Evolutionary conservation across 2,797 vertebrate genomes (phyloP), one percentile per base, ranked within the genome.

Genomic region (Sebastes minor): DNA sequence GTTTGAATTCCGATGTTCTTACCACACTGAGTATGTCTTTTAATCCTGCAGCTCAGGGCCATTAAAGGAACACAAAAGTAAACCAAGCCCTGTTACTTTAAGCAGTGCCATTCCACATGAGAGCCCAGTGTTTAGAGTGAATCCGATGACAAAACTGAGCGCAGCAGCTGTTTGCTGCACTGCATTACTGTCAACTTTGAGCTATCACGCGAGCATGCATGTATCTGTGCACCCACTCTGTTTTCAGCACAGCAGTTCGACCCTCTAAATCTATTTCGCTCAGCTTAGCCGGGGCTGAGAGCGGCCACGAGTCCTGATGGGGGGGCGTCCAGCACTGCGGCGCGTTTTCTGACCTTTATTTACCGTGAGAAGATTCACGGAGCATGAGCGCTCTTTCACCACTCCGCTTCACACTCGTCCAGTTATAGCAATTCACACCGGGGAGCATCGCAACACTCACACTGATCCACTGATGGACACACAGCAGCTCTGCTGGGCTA

Each of bases 81-180:
- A 88, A 90, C 76, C 62, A 11, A 61, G 71, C 10, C 10, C 76
- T 80, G 78, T 76, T 62, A 75, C 86, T 89, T 86, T 83, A 90
- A 88, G 82, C 85, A 63, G 71, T 23, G 75, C 80, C 81, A 66
- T 78, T 85, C 85, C 88, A 82, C 86, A 71, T 2, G 22, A 81
- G 85, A 67, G 81, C 71, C 60, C 85, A 56, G 79, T 75, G 90
- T 88, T 91, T 81, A 81, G 85, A 88, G 79, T 38, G 61, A 86
- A 76, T 84, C 80, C n/a, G 66, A 90, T 83, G 90, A 91, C 89
- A 91, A 85, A 89, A 82, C 74, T 16, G 85, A 84, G 82, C 3
- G 64, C 88, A 81, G 70, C 91, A 94, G 92, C 92, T 93, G 92
- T 86, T 84, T 81, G 81, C 87, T 60, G 85, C 81, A 12, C 74